Conservation (phyloP, 2,797 vertebrate genomes). For the Alcedo quadribrachys region DNA sequence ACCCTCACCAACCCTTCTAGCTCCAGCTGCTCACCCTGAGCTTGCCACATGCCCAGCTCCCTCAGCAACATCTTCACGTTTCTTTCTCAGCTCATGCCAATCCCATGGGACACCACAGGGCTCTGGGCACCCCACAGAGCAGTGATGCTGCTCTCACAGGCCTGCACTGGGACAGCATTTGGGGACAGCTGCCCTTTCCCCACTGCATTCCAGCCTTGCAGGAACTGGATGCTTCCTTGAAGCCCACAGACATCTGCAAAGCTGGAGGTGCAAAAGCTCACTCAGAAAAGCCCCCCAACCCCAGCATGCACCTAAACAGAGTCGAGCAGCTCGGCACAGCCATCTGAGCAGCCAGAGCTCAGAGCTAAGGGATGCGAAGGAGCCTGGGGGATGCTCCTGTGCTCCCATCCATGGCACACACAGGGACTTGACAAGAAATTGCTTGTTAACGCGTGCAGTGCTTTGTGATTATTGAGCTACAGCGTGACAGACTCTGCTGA, state of each 20-base stretch:
- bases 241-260: background rate
- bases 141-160: background rate
- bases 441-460: background rate
- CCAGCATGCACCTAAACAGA: fast-evolving
- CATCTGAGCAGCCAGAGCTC: background rate
- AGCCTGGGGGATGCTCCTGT: background rate
- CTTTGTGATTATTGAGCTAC: background rate
- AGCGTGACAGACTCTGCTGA: background rate
- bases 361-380: fast-evolving
- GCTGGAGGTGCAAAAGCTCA: background rate
- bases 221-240: background rate
- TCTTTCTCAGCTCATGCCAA: background rate
- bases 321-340: background rate
- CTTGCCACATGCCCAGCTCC: background rate
- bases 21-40: background rate
- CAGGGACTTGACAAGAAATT: background rate
- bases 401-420: background rate
- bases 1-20: background rate
- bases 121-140: background rate
- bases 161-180: background rate
- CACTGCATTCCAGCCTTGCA: fast-evolving
- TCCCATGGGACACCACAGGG: background rate
- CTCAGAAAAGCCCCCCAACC: background rate
- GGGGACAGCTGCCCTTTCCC: background rate
- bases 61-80: background rate